Conservation (phyloP, 1,140 invertebrate species). For the Stegodyphus mimosarum region DNA sequence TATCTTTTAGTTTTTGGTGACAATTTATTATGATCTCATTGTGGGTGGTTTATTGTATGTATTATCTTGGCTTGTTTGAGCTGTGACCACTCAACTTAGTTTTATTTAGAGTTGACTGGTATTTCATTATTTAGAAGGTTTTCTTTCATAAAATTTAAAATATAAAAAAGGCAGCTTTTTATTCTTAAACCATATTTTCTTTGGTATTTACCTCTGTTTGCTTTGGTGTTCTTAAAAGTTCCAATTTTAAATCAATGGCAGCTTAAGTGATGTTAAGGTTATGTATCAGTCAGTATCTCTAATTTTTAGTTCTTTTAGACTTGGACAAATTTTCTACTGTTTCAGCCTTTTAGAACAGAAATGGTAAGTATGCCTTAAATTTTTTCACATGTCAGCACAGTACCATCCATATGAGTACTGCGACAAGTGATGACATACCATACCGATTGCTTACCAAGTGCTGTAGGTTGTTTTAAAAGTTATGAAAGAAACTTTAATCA, state of each 20-base stretch:
- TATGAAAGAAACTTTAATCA: background rate
- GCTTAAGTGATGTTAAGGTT: conserved; percentile 44
- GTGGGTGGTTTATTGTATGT: background rate
- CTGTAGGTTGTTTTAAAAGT: background rate
- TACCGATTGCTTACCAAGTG: conserved; percentile 48
- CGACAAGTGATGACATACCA: background rate
- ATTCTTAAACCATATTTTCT: background rate
- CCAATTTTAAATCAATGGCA: conserved; percentile 41
- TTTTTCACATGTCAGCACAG: conserved; percentile 35
- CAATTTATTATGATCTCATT: too few relatives aligned
- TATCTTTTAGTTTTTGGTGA: too few relatives aligned
- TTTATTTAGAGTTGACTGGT: too few relatives aligned
- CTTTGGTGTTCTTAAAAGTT: background rate
- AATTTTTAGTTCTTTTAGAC: conserved; percentile 58
- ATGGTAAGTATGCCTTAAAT: conserved; percentile 51
- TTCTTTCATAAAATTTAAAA: background rate
- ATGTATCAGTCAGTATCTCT: conserved; percentile 31
- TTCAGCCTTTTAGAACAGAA: conserved; percentile 3
- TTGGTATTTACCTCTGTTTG: background rate
- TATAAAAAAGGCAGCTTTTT: background rate
- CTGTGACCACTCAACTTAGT: background rate
- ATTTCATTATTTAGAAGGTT: background rate
- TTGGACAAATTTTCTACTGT: conserved; percentile 27
- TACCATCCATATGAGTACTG: conserved; percentile 19
- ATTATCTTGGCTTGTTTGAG: background rate